phyloP scores from a whole-genome alignment of 2,888 invertebrate genomes.

The Drosophila emarginata region DNA sequence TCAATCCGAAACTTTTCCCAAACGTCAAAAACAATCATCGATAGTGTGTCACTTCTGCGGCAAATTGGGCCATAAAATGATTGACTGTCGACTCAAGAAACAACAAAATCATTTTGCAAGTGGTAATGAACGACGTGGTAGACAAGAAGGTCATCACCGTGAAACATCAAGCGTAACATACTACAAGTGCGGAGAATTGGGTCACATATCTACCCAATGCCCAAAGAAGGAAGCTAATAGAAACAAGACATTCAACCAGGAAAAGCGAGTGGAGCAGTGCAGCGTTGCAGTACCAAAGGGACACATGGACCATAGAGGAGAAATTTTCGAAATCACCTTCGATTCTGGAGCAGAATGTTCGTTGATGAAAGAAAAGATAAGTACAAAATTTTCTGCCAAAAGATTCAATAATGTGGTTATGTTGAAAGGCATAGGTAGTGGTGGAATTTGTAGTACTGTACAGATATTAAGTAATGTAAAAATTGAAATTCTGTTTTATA shows the following conservation, averaged over 20 bases:
- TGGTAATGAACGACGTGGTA: too few relatives aligned
- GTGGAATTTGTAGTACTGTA: constrained; percentile 29
- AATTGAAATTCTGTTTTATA: not conserved
- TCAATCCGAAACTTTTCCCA: not conserved
- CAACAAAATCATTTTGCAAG: too few relatives aligned
- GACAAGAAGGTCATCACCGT: too few relatives aligned
- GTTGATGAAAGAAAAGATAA: too few relatives aligned
- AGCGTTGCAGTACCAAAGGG: constrained; percentile 35
- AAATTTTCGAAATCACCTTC: constrained; percentile 35
- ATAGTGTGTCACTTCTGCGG: not conserved
- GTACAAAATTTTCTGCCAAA: too few relatives aligned
- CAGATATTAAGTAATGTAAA: constrained; percentile 26
- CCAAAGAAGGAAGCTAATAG: not conserved
- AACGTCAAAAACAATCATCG: too few relatives aligned
- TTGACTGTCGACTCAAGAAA: too few relatives aligned
- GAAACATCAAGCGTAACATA: too few relatives aligned
- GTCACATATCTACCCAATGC: not conserved
- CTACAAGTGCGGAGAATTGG: too few relatives aligned
- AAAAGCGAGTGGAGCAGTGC: constrained; percentile 37
- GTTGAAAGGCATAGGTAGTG: constrained; percentile 32
- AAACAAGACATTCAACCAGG: constrained; percentile 9
- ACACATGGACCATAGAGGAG: constrained; percentile 21
- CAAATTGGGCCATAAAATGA: not conserved
- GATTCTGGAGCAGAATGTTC: too few relatives aligned
- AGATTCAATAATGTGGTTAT: too few relatives aligned